Percentiles rank a stretch among this genome's conserved stretches.
These are phyloP conservation scores for Sapajus apella DNA, from an alignment of 2,113 vertebrate genomes.

Conservation along the genomic window DNA sequence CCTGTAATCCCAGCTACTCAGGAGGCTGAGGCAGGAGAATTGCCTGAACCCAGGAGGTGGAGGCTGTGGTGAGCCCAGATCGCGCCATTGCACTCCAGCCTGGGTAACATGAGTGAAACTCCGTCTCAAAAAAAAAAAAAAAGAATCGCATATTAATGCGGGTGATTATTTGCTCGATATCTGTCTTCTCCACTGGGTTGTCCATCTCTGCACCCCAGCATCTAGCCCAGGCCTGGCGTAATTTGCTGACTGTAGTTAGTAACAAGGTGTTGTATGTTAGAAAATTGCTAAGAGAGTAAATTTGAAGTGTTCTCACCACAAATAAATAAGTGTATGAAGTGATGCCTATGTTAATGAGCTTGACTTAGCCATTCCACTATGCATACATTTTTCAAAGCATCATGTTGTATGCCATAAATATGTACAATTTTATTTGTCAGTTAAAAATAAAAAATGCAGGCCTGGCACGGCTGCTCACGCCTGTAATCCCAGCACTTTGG, in stretches of 20 bases:
- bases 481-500: no score
- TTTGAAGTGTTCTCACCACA: neutral
- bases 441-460: neutral
- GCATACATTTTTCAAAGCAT: neutral
- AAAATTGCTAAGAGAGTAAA: neutral
- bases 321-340: neutral
- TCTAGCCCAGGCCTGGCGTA: neutral
- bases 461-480: accelerated
- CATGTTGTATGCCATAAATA: neutral
- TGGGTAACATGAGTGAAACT: no score
- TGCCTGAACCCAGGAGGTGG: no score
- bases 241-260: neutral
- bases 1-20: no score
- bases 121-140: no score
- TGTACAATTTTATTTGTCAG: neutral
- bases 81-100: no score
- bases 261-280: neutral
- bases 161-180: neutral
- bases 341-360: neutral
- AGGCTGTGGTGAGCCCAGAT: no score
- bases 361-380: neutral
- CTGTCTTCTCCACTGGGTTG: neutral
- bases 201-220: neutral
- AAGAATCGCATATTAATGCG: neutral
- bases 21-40: no score